phyloP scores from a whole-genome alignment of 2,797 vertebrate genomes.

The Schizopygopsis pylzovi region DNA sequence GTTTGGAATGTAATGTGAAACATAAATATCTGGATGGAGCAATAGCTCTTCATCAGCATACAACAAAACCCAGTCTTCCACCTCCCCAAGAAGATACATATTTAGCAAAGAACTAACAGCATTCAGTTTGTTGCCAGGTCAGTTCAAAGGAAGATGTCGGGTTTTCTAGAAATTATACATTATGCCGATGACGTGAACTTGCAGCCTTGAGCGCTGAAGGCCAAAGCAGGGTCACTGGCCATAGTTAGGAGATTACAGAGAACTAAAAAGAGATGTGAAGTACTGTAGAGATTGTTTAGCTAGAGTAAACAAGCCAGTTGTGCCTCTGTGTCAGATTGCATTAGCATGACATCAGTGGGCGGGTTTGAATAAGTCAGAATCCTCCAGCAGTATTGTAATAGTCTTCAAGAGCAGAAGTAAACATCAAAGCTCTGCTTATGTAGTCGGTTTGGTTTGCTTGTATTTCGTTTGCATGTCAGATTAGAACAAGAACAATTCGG shows the following conservation, averaged over 20 bases:
- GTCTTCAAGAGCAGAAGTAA: constrained; percentile 37
- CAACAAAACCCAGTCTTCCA: constrained; percentile 20
- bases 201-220: constrained; percentile 1
- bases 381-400: constrained; percentile 38
- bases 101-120: constrained; percentile 24
- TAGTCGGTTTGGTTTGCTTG: constrained; percentile 7
- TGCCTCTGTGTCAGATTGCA: constrained; percentile 48
- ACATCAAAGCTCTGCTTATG: neutral
- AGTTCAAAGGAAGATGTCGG: constrained; percentile 33
- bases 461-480: constrained; percentile 11
- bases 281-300: constrained; percentile 45
- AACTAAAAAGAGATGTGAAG: constrained; percentile 30
- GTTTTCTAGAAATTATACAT: constrained; percentile 24
- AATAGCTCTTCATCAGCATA: constrained; percentile 33
- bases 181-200: constrained; percentile 15
- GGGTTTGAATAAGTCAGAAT: constrained; percentile 42
- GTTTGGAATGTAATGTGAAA: constrained; percentile 52
- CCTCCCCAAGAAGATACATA: constrained; percentile 21
- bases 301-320: constrained; percentile 45
- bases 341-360: constrained; percentile 51
- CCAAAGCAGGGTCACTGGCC: constrained; percentile 3
- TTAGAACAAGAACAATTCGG: constrained; percentile 16
- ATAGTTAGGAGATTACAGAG: constrained; percentile 39
- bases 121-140: constrained; percentile 29
- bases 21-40: constrained; percentile 56